A percentile compares a stretch with the other conserved stretches of the same genome.
Conservation (phyloP, 2,888 invertebrate species). For the Julus scandinavius region DNA sequence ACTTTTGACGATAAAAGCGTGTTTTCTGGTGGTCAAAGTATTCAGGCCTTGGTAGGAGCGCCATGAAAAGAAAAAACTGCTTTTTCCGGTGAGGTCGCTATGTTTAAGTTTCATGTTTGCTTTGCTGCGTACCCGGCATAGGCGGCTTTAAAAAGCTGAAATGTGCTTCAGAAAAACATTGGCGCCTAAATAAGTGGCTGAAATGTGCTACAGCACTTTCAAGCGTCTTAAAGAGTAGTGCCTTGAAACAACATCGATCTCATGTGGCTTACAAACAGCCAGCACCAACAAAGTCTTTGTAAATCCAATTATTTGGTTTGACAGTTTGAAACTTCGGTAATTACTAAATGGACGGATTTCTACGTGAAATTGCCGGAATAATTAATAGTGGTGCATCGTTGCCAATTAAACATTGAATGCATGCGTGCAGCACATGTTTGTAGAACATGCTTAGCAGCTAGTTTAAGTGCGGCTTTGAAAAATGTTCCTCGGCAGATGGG, state of each 20-base stretch:
- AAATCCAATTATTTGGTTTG: conserved; percentile 29
- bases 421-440: conserved; percentile 13
- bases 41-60: too few relatives aligned
- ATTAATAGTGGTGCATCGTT: conserved; percentile 18
- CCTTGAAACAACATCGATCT: not conserved
- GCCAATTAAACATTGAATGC: conserved; percentile 17
- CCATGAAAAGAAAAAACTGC: too few relatives aligned
- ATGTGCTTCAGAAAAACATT: too few relatives aligned
- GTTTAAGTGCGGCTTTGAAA: too few relatives aligned
- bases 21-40: too few relatives aligned
- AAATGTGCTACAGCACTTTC: not conserved
- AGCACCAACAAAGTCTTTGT: not conserved
- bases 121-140: too few relatives aligned
- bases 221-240: not conserved
- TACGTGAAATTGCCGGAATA: conserved; percentile 21
- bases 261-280: not conserved
- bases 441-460: not conserved
- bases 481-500: too few relatives aligned
- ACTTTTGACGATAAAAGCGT: too few relatives aligned
- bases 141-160: too few relatives aligned
- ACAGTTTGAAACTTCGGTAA: conserved; percentile 28
- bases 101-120: too few relatives aligned
- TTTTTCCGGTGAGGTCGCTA: too few relatives aligned
- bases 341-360: conserved; percentile 8
- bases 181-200: too few relatives aligned